Evolutionary conservation across 2,113 vertebrate species (phyloP).

Genomic region (Meleagris gallopavo): DNA sequence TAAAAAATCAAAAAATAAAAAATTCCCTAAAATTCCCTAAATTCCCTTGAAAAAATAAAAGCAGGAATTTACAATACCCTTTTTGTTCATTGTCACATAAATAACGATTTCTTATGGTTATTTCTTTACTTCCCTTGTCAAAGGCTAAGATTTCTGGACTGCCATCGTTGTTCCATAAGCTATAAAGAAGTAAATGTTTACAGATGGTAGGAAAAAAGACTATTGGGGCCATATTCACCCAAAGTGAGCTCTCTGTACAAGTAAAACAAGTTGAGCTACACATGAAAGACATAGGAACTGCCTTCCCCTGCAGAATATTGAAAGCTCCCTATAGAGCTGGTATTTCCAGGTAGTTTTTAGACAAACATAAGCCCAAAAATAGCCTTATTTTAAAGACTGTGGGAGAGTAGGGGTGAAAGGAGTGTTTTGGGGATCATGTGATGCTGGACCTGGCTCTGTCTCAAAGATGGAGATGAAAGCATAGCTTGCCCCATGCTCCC

Average conservation of each 20-base stretch:
- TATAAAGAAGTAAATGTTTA: not conserved
- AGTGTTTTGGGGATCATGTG: not conserved
- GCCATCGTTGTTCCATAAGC: not conserved
- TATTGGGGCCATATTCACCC: not conserved
- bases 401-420: not conserved
- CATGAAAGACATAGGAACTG: not conserved
- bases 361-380: not conserved
- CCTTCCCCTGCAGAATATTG: not conserved
- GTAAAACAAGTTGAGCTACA: not conserved
- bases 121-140: not conserved
- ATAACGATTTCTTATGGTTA: not conserved
- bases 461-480: slow-evolving; percentile 9
- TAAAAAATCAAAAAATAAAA: not conserved
- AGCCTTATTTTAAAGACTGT: not conserved
- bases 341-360: not conserved
- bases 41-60: not conserved
- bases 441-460: not conserved
- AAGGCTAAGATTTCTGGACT: not conserved
- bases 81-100: not conserved
- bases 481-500: not conserved
- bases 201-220: not conserved
- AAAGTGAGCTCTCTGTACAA: not conserved
- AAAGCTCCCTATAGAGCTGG: not conserved
- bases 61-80: not conserved
- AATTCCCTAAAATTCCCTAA: not conserved